These are phyloP conservation scores for Silurus asotus DNA, from an alignment of 2,113 vertebrate genomes.

Conservation along the genomic window DNA sequence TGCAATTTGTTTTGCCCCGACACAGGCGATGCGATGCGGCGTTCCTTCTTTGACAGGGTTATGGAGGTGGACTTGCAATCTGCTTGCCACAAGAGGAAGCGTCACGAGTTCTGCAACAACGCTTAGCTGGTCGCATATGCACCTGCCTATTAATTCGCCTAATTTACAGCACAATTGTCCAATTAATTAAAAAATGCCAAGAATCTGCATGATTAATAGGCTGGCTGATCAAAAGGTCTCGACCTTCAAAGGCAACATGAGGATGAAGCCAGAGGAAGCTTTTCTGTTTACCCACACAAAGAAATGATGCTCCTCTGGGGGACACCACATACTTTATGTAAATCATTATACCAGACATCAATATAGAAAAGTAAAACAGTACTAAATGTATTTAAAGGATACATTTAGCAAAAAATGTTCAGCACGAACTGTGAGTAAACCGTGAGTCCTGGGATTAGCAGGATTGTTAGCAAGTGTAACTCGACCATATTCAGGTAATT, in stretches of 20 bases:
- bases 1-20: no score
- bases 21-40: no score
- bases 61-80: no score
- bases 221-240: no score
- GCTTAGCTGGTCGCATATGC: no score
- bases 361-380: background rate
- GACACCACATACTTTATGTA: background rate
- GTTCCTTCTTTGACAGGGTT: no score
- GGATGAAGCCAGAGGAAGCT: background rate
- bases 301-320: background rate
- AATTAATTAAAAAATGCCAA: no score
- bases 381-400: background rate
- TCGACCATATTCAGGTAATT: slow-evolving; percentile 1
- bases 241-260: background rate
- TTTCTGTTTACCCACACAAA: background rate
- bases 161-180: no score
- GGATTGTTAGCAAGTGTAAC: slow-evolving; percentile 5
- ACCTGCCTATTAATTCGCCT: no score
- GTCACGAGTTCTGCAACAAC: no score
- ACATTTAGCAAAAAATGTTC: background rate
- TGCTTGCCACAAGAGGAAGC: no score
- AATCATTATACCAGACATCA: background rate
- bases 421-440: background rate
- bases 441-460: background rate
- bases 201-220: no score